A percentile compares a stretch with the other conserved stretches of the same genome.
These are phyloP conservation scores for Morone saxatilis DNA, from an alignment of 2,113 vertebrate species.

Conservation along the genomic window DNA sequence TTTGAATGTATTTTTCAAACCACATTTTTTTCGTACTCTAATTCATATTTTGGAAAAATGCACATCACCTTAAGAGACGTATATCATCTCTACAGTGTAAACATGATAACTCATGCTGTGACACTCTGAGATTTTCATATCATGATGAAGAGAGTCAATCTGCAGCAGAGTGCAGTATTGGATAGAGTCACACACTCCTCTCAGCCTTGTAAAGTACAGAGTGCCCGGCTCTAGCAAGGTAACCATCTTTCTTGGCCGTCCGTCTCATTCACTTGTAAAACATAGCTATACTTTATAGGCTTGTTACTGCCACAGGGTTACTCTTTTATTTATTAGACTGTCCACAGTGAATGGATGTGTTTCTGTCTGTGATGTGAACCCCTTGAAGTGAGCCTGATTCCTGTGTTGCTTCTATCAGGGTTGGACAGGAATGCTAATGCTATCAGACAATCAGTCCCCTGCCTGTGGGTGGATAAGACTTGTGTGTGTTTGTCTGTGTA, in stretches of 20 bases:
- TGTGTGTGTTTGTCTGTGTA: conserved; percentile 8
- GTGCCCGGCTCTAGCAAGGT: conserved; percentile 54
- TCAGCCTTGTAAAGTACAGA: conserved; percentile 74
- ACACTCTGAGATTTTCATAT: conserved; percentile 60
- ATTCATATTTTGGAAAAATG: conserved; percentile 20
- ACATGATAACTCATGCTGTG: conserved; percentile 55
- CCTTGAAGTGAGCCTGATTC: conserved; percentile 79
- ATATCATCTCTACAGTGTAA: conserved; percentile 43
- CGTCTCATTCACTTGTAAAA: conserved; percentile 84
- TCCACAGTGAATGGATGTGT: conserved; percentile 76
- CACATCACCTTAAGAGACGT: conserved; percentile 1
- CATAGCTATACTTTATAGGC: conserved; percentile 82
- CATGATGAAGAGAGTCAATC: conserved; percentile 68
- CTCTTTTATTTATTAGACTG: conserved; percentile 85
- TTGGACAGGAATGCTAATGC: conserved; percentile 80
- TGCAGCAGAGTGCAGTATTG: conserved; percentile 41
- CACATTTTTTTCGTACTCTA: conserved; percentile 21
- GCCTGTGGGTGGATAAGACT: conserved; percentile 63
- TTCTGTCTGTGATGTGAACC: conserved; percentile 77
- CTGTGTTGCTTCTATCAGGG: conserved; percentile 71
- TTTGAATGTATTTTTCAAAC: conserved; percentile 28
- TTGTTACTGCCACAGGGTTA: conserved; percentile 81
- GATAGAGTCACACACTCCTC: conserved; percentile 54
- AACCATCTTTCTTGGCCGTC: conserved; percentile 72
- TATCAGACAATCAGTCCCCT: conserved; percentile 77